These are phyloP conservation scores for Agriopis leucophaearia DNA, from an alignment of 2,888 invertebrate species.

Conservation along the genomic window DNA sequence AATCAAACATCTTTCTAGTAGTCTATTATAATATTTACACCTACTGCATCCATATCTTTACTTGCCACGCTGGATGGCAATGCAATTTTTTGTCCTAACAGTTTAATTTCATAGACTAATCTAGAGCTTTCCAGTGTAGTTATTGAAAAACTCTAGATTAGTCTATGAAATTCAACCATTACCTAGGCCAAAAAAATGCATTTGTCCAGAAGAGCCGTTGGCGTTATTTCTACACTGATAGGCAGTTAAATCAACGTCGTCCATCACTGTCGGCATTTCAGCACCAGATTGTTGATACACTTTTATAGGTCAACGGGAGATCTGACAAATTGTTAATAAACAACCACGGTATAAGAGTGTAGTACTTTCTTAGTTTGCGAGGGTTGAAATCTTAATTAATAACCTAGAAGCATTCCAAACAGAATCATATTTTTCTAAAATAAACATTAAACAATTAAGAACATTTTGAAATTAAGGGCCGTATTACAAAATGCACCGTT, in stretches of 20 bases:
- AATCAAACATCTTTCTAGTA: too few relatives aligned
- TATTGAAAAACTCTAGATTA: too few relatives aligned
- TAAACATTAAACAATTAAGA: too few relatives aligned
- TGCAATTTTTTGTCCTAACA: too few relatives aligned
- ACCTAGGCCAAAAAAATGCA: too few relatives aligned
- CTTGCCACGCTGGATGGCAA: too few relatives aligned
- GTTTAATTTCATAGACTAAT: not conserved
- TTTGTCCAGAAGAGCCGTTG: slow-evolving; percentile 6
- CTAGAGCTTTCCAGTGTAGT: slow-evolving; percentile 9
- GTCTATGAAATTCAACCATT: too few relatives aligned
- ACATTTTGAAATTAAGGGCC: too few relatives aligned
- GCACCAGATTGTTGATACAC: slow-evolving; percentile 18
- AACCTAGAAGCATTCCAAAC: not conserved
- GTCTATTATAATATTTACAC: too few relatives aligned
- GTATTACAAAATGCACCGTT: too few relatives aligned
- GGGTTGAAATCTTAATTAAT: not conserved
- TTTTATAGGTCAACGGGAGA: slow-evolving; percentile 31
- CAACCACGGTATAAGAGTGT: not conserved
- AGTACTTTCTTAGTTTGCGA: not conserved
- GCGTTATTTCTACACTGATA: slow-evolving; percentile 16
- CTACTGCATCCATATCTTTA: too few relatives aligned
- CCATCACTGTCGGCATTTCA: slow-evolving; percentile 24
- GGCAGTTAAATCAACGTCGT: slow-evolving; percentile 31
- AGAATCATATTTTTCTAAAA: not conserved
- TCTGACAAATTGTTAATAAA: slow-evolving; percentile 15